These are phyloP conservation scores for Noctuana brunneofusca DNA, from an alignment of 2,888 invertebrate genomes.

Conservation along the genomic window DNA sequence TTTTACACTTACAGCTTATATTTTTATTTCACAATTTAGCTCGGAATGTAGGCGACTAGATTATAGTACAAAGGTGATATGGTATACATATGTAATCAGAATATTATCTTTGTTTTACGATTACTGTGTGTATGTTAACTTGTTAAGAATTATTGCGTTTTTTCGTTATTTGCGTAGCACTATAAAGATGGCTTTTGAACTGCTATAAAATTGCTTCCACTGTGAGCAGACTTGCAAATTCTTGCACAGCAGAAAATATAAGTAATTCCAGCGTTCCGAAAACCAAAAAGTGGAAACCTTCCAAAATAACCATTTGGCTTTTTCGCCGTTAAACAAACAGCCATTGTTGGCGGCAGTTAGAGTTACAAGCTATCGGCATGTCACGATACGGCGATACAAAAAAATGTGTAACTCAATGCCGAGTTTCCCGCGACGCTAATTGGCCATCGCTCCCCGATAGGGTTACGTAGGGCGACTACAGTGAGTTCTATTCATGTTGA, in stretches of 20 bases:
- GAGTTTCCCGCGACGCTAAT: constrained; percentile 69
- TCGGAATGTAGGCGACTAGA: not conserved
- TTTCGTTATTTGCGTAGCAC: too few relatives aligned
- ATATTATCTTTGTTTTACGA: not conserved
- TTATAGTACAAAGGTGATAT: not conserved
- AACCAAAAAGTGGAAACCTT: constrained; percentile 1
- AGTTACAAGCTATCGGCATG: constrained; percentile 25
- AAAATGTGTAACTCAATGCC: constrained; percentile 64
- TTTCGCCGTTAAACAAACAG: constrained; percentile 15
- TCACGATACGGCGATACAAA: constrained; percentile 49
- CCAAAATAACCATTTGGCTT: constrained; percentile 6
- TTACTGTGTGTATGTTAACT: too few relatives aligned
- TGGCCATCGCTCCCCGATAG: constrained; percentile 62
- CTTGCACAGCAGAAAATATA: not conserved
- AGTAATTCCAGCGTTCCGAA: not conserved
- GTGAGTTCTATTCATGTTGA: constrained; percentile 24
- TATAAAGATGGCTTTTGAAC: not conserved
- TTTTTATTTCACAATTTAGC: not conserved
- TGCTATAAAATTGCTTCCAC: not conserved
- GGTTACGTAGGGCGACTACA: constrained; percentile 63
- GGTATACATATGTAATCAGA: constrained; percentile 1
- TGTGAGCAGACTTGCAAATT: too few relatives aligned
- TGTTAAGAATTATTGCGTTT: too few relatives aligned
- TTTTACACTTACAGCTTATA: not conserved
- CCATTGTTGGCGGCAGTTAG: constrained; percentile 16